Evolutionary conservation across 2,113 vertebrate species (phyloP), one percentile per base, ranked within the genome.

Genomic region (Eudyptes chrysolophus): DNA sequence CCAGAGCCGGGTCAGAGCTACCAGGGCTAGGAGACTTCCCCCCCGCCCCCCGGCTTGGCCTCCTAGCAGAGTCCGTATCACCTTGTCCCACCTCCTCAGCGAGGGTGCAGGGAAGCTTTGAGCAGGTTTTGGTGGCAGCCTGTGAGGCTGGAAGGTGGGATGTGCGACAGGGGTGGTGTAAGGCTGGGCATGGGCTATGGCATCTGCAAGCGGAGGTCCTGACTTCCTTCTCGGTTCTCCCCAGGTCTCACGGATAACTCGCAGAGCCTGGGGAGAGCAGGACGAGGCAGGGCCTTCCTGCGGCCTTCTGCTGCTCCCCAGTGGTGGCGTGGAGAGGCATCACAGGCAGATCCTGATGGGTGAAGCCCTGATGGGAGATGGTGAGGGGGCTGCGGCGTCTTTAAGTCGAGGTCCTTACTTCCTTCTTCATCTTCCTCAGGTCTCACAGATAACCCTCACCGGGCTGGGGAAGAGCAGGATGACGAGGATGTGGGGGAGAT

Each of bases 271-370:
- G 8, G 34, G 66, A 51, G 55, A 55, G 34, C 48, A 44, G 40
- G 30, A 20, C 0, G 12, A 29, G n/a, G 44, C 42, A 68, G 34
- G 30, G 26, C 42, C 5, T 71, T 89, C 38, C 76, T 36, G 69
- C 78, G 85, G 94, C 78, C 77, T 87, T 94, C 81, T 71, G 89
- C 93, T 97, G 95, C 96, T 92, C 93, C 74, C 97, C 87, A 57
- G 93, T 40, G 97, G 97, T 38, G 4, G 51, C 68, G 1, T 5
- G 76, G 38, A 60, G 69, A 57, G 68, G 36, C 46, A 55, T 12
- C 52, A 4, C 60, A 1, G 38, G 51, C 44, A 11, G 36, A 26
- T 62, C 36, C 42, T 8, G 20, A 18, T 3, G 5, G 46, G 29
- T 25, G 22, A 61, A 61, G 58, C 58, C 30, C 42, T 9, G 20